Conservation (phyloP, 92 coral and sea anemone genomes). For the Palythoa grandis region DNA sequence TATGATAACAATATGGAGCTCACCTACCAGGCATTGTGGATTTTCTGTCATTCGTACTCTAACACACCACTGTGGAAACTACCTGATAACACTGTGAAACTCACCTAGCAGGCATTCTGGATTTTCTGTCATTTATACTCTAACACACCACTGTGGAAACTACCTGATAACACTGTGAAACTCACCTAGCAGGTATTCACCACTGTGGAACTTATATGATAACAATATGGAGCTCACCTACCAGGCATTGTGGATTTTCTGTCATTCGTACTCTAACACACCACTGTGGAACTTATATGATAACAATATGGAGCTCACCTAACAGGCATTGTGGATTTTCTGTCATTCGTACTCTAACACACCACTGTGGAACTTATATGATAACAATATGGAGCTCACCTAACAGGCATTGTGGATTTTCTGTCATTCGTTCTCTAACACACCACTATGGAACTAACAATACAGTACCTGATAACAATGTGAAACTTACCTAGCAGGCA, state of each 20-base stretch:
- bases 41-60: constrained; percentile 40
- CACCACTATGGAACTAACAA: too few relatives aligned
- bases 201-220: too few relatives aligned
- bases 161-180: not conserved
- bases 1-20: not conserved
- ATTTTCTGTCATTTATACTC: not conserved
- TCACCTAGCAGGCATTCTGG: constrained; percentile 80
- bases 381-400: not conserved
- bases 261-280: not conserved
- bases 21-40: constrained; percentile 52
- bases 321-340: not conserved
- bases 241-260: not conserved
- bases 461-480: not conserved
- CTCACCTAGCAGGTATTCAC: not conserved
- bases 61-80: not conserved
- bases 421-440: not conserved
- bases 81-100: constrained; percentile 2
- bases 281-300: not conserved
- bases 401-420: not conserved
- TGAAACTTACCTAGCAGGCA: constrained; percentile 60
- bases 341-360: not conserved
- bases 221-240: not conserved
- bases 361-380: too few relatives aligned
- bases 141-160: not conserved
- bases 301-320: not conserved